Base-by-base conservation (phyloP, 2,888 invertebrate genomes). In the Philopedon plagiatum region DNA sequence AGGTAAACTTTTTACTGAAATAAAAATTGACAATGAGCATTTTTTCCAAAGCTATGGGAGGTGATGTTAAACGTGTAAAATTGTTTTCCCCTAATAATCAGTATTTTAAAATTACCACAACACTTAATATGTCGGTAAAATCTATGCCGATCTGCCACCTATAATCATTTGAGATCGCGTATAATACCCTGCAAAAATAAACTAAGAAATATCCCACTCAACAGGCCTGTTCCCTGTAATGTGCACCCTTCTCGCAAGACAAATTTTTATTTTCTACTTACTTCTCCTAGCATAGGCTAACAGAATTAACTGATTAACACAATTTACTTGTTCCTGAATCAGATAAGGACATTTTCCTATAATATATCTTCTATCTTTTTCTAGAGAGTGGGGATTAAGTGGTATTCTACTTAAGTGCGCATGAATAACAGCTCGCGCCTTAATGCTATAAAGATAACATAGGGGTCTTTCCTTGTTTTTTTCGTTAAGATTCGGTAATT, bases 281-380 rank as follows among this genome's bases (percentile, higher is more conserved):
- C 95, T 92, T 88, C 97, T 91, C 77, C 95, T 90, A 71, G 96
- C 95, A 84, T 96, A 95, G 11, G 95, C 96, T 73, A 97, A 88
- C 83, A 97, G 91, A 71, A 97, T 96, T 49, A 99, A 89, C 84
- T 98, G 97, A 82, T 97, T 95, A 11, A 97, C 94, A 84, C 97
- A 96, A 82, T 94, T 95, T 64, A 99, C 94, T 95, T 99, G 98
- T 87, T 99, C 99, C 80, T 98, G 96, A 64, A 99, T 93, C 46
- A 99, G 90, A 85, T 96, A 96, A 0, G 98, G 98, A 84, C 96
- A 95, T 84, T 98, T 96, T 77, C 93, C 94, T 54, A 95, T 91
- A 64, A 96, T 90, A 80, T 93, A 93, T 79, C 93, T 91, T 44
- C 94, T 89, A 87, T 98, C 97, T 82, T 91, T 90, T 81, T 97